These are phyloP conservation scores for Schrankia costaestrigalis DNA, from an alignment of 2,888 invertebrate species.

Conservation along the genomic window DNA sequence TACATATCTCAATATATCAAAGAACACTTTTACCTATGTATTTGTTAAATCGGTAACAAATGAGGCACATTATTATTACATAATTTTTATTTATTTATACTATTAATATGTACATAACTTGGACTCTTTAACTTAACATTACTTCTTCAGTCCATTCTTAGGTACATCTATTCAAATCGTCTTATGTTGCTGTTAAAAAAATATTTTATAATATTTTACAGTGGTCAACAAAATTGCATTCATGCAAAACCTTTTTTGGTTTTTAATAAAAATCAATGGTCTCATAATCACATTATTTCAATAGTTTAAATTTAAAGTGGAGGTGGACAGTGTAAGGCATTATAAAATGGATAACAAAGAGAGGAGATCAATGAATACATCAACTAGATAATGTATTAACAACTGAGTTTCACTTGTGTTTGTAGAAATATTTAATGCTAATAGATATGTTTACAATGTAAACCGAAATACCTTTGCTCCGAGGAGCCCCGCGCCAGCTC, in stretches of 20 bases:
- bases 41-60: conserved; percentile 73
- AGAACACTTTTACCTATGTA: conserved; percentile 71
- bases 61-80: conserved; percentile 74
- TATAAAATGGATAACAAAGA: conserved; percentile 33
- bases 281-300: conserved; percentile 67
- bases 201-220: conserved; percentile 41
- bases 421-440: conserved; percentile 29
- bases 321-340: conserved; percentile 32
- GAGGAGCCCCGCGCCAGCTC: conserved; percentile 16
- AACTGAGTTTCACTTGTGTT: conserved; percentile 30
- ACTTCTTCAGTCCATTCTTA: conserved; percentile 57
- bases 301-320: conserved; percentile 38
- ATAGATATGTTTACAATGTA: conserved; percentile 30
- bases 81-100: conserved; percentile 37
- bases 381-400: conserved; percentile 33
- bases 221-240: conserved; percentile 57
- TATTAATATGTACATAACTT: conserved; percentile 45
- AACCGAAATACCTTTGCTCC: conserved; percentile 15
- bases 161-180: conserved; percentile 42
- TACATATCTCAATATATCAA: conserved; percentile 75
- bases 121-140: conserved; percentile 49
- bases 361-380: conserved; percentile 29
- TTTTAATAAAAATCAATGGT: conserved; percentile 71
- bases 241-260: conserved; percentile 61
- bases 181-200: conserved; percentile 30